These are phyloP conservation scores for Tadarida brasiliensis DNA, from an alignment of 2,797 vertebrate genomes.

Conservation along the genomic window DNA sequence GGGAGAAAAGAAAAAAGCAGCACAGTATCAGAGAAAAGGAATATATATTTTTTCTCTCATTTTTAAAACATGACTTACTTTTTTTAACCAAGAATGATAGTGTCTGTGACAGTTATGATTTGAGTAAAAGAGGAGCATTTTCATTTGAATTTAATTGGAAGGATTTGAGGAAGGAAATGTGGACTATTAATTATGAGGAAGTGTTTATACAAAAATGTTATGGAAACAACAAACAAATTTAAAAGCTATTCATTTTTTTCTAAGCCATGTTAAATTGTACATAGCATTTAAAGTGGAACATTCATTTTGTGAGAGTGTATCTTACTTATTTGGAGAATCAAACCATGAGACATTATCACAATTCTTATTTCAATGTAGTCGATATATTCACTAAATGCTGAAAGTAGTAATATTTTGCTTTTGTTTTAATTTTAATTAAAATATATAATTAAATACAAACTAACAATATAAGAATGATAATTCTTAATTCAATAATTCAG, in stretches of 20 bases:
- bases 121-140: not conserved
- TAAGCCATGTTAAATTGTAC: not conserved
- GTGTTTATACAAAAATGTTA: not conserved
- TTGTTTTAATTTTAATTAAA: slow-evolving; percentile 14
- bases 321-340: slow-evolving; percentile 22
- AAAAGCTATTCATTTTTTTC: not conserved
- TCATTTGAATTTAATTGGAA: not conserved
- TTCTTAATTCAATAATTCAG: slow-evolving; percentile 10
- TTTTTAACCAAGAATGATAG: not conserved
- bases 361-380: not conserved
- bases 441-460: not conserved
- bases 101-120: not conserved
- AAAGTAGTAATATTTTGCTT: not conserved
- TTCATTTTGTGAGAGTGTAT: not conserved
- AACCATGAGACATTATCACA: not conserved
- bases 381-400: not conserved
- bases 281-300: not conserved
- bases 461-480: not conserved
- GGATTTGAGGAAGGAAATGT: not conserved
- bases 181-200: not conserved
- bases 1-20: not conserved
- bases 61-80: not conserved
- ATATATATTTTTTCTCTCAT: not conserved
- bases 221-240: not conserved
- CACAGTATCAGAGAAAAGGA: not conserved